phyloP scores from a whole-genome alignment of 1,140 invertebrate genomes.

The Apis laboriosa region DNA sequence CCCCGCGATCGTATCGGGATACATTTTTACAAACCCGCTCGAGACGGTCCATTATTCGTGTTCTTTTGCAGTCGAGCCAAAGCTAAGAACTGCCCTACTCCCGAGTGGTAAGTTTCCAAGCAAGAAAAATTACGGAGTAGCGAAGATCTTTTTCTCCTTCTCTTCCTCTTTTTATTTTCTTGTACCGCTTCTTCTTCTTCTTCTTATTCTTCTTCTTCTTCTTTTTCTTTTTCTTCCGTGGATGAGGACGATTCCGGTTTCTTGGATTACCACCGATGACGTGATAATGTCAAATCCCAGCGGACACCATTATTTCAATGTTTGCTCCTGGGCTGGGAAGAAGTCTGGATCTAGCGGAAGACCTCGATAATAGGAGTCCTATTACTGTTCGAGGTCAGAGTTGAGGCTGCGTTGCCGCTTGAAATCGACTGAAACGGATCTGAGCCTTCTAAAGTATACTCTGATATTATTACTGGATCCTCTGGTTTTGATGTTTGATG shows the following conservation, averaged over 20 bases:
- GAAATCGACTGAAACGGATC: not conserved
- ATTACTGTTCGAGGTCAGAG: slow-evolving; percentile 13
- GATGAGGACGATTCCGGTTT: not conserved
- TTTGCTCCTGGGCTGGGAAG: slow-evolving; percentile 13
- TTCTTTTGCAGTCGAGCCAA: not conserved
- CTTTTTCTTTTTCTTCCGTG: not conserved
- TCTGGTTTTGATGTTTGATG: slow-evolving; percentile 23
- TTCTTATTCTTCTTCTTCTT: not conserved
- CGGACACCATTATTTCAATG: slow-evolving; percentile 27
- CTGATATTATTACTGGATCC: slow-evolving; percentile 13
- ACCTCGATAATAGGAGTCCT: slow-evolving; percentile 36
- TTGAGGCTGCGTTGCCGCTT: slow-evolving; percentile 12
- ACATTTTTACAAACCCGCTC: slow-evolving; percentile 52
- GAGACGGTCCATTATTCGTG: slow-evolving; percentile 25
- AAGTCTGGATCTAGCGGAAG: not conserved
- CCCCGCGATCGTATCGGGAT: slow-evolving; percentile 42
- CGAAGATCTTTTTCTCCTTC: no score
- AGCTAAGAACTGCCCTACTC: not conserved
- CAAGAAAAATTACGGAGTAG: slow-evolving; percentile 2
- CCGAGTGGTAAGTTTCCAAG: not conserved
- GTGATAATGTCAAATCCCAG: slow-evolving; percentile 26
- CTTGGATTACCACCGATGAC: slow-evolving; percentile 21
- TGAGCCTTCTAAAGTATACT: slow-evolving; percentile 19
- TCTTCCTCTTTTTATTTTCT: not conserved
- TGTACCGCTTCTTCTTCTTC: not conserved